phyloP scores from a whole-genome alignment of 2,113 vertebrate species.

The Paedocypris sp. region DNA sequence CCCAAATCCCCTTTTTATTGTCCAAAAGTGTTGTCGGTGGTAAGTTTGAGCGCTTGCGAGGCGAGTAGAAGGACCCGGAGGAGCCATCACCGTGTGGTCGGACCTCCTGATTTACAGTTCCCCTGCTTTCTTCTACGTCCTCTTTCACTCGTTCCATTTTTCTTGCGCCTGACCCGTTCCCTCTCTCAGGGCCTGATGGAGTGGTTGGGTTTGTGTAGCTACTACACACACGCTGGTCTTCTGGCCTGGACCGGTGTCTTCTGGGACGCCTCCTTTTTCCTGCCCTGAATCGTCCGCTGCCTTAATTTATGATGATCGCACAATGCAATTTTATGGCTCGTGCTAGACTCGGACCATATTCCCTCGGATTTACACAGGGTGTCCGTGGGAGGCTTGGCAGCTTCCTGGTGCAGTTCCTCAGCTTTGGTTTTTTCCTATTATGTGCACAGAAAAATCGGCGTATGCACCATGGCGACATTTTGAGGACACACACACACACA shows the following conservation, averaged over 20 bases:
- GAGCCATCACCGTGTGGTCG: conserved; percentile 39
- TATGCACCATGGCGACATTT: no score
- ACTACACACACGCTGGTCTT: background rate
- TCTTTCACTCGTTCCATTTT: conserved; percentile 17
- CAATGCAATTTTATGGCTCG: conserved; percentile 52
- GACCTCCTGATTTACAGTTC: conserved; percentile 56
- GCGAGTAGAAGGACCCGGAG: conserved; percentile 42
- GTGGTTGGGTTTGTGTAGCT: background rate
- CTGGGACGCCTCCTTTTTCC: conserved; percentile 47
- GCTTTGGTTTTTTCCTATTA: background rate
- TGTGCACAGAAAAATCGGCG: background rate
- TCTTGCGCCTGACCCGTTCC: conserved; percentile 6
- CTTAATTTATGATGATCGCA: conserved; percentile 56
- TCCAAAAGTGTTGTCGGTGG: no score
- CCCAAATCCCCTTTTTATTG: no score
- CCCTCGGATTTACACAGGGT: background rate
- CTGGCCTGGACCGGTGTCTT: conserved; percentile 49
- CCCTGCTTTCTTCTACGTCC: conserved; percentile 37
- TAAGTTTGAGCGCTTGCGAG: conserved; percentile 56
- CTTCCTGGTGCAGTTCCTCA: background rate
- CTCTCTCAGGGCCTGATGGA: conserved; percentile 3
- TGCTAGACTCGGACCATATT: conserved; percentile 16
- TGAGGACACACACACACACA: no score
- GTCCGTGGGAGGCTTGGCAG: background rate
- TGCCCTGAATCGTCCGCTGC: conserved; percentile 38